Evolutionary conservation across 2,888 invertebrate genomes (phyloP), one percentile per base, ranked within the genome.

Genomic region (Chesias legatella): DNA sequence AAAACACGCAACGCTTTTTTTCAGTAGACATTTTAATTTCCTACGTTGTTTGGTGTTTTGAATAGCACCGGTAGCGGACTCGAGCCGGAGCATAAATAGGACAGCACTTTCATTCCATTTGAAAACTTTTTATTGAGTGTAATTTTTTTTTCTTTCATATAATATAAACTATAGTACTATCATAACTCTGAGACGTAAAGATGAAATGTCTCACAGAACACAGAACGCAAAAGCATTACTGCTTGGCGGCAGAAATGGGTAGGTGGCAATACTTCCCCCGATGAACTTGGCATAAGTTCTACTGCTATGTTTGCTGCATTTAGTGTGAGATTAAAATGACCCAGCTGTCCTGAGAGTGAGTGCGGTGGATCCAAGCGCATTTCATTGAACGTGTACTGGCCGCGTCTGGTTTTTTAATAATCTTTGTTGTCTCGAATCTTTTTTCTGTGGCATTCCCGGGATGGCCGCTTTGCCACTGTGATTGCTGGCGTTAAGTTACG

Each of bases 321-420:
- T n/a, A n/a, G n/a, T n/a, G n/a, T n/a, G n/a, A n/a, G n/a, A n/a
- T n/a, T n/a, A n/a, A n/a, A n/a, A n/a, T n/a, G 6, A 6, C 22
- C 6, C 1, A 22, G 6, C 7, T 22, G 6, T n/a, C 6, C 22
- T n/a, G 7, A n/a, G 1, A 22, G 27, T 6, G 5, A 11, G 8
- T 9, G 11, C 27, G 20, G 10, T 6, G 34, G 28, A 28, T 45
- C 36, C 44, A 34, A 31, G 29, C 33, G 36, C 37, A 33, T 39
- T 49, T 52, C 50, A 52, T 55, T 52, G 54, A 46, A 55, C 50
- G 51, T 47, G 52, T 55, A 47, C 40, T 22, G 38, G 41, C 48
- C 46, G n/a, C n/a, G 44, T 51, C 54, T 45, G 46, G 33, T 50
- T 52, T 54, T 54, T 55, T 55, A 50, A 50, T 55, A 52, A 52